Evolutionary conservation across 2,797 vertebrate species (phyloP), one percentile per base, ranked within the genome.

Genomic region (Rhinella marina): DNA sequence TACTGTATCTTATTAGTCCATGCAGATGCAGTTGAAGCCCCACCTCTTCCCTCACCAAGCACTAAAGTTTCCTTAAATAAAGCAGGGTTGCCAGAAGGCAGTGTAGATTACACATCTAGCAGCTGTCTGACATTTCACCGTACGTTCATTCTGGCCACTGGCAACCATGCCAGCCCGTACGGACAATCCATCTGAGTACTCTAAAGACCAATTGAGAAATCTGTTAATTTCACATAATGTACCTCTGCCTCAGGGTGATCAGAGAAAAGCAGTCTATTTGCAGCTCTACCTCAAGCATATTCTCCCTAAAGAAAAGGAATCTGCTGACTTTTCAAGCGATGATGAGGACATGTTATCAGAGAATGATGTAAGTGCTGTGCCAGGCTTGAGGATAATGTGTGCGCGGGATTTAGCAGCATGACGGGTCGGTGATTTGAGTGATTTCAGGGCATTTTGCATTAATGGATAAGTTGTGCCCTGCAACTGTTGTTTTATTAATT

Each of bases 261-360:
- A 93, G 88, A 93, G 62, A n/a, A 96, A 95, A 90, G 90, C 91
- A 16, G 90, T 92, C 27, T 95, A 95, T 70, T 87, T 96, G 89
- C 90, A 93, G 86, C 88, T 95, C 86, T 92, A 95, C 91, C 48
- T 92, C 66, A 94, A 92, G 90, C 92, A 95, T 81, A 88, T 95
- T 19, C 32, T 84, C 29, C 27, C 75, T 25, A 75, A 87, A 59
- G 91, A 88, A 59, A 93, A 90, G 89, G 90, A 89, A n/a, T 87
- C 87, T 0, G 90, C 90, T 57, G 94, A 93, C 80, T 96, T 96
- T 87, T 96, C 96, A 6, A 96, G 95, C 90, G 96, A 96, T 81
- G 95, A 96, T 75, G 95, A 95, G 62, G 94, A 95, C 32, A 62
- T 73, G 70, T 50, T 78, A 21, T 70, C 81, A 29, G 87, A 84